A percentile compares a stretch with the other conserved stretches of the same genome.
Conservation (phyloP, 2,797 vertebrate genomes). For the Macropus fuliginosus region DNA sequence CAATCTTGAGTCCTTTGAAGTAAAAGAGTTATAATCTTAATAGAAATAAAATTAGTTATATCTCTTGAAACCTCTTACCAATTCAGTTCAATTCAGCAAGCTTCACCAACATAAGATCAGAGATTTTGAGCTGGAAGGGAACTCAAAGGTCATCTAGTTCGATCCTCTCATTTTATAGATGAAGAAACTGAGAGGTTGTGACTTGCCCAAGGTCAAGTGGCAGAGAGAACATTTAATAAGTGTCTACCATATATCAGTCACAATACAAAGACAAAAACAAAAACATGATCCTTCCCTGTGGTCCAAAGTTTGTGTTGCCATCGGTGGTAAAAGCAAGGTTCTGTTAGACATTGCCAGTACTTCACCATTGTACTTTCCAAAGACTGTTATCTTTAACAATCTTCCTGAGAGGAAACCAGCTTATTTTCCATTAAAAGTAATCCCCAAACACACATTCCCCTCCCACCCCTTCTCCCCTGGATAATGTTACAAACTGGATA, state of each 20-base stretch:
- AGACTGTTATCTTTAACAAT: slow-evolving; percentile 26
- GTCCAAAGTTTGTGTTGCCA: neutral
- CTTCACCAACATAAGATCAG: neutral
- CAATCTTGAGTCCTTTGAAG: neutral
- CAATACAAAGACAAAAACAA: neutral
- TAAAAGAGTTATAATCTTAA: neutral
- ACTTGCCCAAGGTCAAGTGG: neutral
- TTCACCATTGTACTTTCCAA: slow-evolving; percentile 19
- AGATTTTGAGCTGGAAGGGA: neutral
- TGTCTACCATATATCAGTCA: no score
- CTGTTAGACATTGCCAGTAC: neutral
- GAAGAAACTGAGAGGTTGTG: neutral
- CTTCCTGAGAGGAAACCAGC: slow-evolving; percentile 25
- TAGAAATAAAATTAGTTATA: neutral
- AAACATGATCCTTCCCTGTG: fast-evolving
- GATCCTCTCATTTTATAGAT: neutral
- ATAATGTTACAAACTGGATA: slow-evolving; percentile 52
- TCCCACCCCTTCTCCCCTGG: slow-evolving; percentile 48
- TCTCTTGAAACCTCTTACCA: neutral
- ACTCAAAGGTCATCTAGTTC: neutral
- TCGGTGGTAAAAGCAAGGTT: neutral
- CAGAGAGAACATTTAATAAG: neutral
- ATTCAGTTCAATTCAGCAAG: neutral
- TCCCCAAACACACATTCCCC: slow-evolving; percentile 65
- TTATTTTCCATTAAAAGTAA: slow-evolving; percentile 57